Evolutionary conservation across 2,888 invertebrate genomes (phyloP), one percentile per base, ranked within the genome.

Genomic region (Arge pagana): DNA sequence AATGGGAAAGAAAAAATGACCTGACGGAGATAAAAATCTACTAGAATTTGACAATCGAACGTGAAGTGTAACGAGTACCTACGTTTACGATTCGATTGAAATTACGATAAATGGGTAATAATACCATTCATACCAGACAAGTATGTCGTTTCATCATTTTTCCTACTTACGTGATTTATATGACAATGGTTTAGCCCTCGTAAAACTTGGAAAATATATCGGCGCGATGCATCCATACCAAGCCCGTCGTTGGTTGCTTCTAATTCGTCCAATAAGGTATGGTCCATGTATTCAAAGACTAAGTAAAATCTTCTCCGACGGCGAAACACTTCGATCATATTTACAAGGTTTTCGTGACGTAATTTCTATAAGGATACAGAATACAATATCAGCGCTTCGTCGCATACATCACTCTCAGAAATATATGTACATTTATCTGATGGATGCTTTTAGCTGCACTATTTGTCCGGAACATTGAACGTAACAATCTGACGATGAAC

Each of bases 281-380:
- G 89, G 74, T 91, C 91, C 64, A 93, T 79, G 77, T 88, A 93
- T 74, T 94, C 93, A 73, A 93, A 93, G 6, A 94, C 93, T 23
- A 94, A 79, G 77, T 92, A 93, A 72, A 92, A 89, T 45, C 93
- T 82, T 65, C 89, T 87, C 74, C 89, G 86, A 51, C 90, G 84
- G 10, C 92, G 83, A 75, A 94, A 93, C 58, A 93, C 93, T 77
- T 93, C 93, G 57, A 93, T 86, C 81, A 94, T 85, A 70, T 89
- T 90, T 48, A 94, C 92, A 55, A 94, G 77, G 77, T 94, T 93
- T 65, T 93, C 92, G 72, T 94, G 93, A 5, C 87, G 87, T 52
- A 93, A 82, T 83, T 89, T 90, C 93, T 93, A 79, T 41, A 16
- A n/a, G n/a, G n/a, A 3, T 21, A 30, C 24, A 42, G 24, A 42